Conservation (phyloP, 92 coral and sea anemone genomes). For the Umimayanthus chanpuru region DNA sequence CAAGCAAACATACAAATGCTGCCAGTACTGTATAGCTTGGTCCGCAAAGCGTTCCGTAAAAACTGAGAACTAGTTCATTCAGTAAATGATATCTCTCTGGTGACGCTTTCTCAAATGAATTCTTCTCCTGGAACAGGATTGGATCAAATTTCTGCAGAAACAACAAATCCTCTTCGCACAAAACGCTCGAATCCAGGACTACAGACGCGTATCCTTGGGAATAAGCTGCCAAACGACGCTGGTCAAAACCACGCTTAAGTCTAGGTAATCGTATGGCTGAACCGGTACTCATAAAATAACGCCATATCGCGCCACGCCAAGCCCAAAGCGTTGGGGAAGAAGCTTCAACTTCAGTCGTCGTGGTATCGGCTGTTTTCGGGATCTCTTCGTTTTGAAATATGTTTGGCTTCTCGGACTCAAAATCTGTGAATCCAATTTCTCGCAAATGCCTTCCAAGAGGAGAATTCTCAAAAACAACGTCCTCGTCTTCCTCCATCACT, state of each 20-base stretch:
- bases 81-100: neutral
- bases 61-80: neutral
- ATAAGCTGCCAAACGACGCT: slow-evolving; percentile 38
- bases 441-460: slow-evolving; percentile 85
- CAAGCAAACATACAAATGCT: neutral
- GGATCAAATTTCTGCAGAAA: slow-evolving; percentile 86
- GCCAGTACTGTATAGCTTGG: slow-evolving; percentile 8
- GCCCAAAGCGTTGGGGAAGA: neutral
- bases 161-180: slow-evolving; percentile 73
- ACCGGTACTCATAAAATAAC: neutral
- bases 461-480: slow-evolving; percentile 88
- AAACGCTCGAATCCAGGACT: slow-evolving; percentile 62
- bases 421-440: slow-evolving; percentile 87
- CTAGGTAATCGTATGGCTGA: neutral
- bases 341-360: neutral
- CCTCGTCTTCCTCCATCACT: slow-evolving; percentile 74
- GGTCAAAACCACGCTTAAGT: neutral
- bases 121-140: slow-evolving; percentile 48
- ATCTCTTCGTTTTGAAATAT: slow-evolving; percentile 1
- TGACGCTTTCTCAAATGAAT: neutral
- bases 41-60: neutral
- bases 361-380: slow-evolving; percentile 1
- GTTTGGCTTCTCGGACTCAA: slow-evolving; percentile 58
- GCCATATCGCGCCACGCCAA: slow-evolving; percentile 10
- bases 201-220: slow-evolving; percentile 57